Evolutionary conservation across 2,888 invertebrate species (phyloP).

Genomic region (Chrysolina oricalcia): DNA sequence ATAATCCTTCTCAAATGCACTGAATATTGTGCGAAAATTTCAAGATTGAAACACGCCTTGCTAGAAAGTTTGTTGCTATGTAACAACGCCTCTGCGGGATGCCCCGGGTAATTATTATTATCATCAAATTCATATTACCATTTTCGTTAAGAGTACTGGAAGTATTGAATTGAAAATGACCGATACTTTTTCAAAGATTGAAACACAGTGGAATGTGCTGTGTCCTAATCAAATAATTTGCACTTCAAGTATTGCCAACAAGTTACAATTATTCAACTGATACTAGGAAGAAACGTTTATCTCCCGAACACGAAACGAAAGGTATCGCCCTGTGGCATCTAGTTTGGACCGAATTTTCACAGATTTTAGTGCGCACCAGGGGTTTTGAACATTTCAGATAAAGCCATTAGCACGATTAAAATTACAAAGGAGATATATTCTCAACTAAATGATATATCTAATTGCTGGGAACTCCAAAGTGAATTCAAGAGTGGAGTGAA

Average conservation of each 20-base stretch:
- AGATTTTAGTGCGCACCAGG: background rate
- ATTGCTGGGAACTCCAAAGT: constrained; percentile 6
- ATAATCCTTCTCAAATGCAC: no score
- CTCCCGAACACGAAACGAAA: background rate
- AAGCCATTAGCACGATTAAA: constrained; percentile 14
- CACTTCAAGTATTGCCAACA: no score
- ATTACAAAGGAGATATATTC: background rate
- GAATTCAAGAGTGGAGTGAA: constrained; percentile 11
- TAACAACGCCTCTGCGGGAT: no score
- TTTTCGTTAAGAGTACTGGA: background rate
- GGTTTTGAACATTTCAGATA: constrained; percentile 4
- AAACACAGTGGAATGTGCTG: no score
- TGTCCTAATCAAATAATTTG: no score
- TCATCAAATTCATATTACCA: background rate
- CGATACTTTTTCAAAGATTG: no score
- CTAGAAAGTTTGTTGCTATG: no score
- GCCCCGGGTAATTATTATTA: no score
- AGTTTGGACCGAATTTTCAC: background rate
- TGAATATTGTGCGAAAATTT: no score
- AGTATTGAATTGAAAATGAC: no score
- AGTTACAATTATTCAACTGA: no score
- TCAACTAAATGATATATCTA: constrained; percentile 8
- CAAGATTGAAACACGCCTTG: no score
- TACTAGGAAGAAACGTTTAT: background rate
- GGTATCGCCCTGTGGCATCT: background rate